Evolutionary conservation across 1,140 invertebrate genomes (phyloP).

Genomic region (Ceratoteleas bidentatus): DNA sequence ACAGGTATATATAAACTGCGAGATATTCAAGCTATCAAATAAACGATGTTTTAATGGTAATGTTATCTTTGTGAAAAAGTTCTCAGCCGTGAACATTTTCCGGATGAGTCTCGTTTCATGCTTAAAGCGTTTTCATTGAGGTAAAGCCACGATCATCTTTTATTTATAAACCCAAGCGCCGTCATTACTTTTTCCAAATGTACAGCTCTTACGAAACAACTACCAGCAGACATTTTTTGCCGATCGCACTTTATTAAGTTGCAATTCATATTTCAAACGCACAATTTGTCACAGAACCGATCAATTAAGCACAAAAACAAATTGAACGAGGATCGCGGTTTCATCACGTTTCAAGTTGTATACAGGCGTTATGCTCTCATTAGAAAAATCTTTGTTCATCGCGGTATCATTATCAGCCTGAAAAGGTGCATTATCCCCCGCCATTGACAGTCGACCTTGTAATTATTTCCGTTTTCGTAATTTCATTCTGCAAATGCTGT

Average conservation of each 20-base stretch:
- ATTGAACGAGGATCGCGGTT: neutral
- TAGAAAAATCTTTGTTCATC: too few relatives aligned
- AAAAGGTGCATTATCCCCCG: too few relatives aligned
- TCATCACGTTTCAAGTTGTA: too few relatives aligned
- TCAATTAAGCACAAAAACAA: constrained; percentile 5
- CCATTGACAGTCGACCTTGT: too few relatives aligned
- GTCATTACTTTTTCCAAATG: constrained; percentile 49
- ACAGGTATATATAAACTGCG: constrained; percentile 17
- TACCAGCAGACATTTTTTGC: constrained; percentile 14
- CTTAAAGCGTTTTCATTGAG: constrained; percentile 52
- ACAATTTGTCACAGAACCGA: constrained; percentile 18
- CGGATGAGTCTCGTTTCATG: constrained; percentile 47
- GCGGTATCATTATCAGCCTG: too few relatives aligned
- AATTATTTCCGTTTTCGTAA: too few relatives aligned
- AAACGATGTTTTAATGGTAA: constrained; percentile 56
- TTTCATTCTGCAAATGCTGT: too few relatives aligned
- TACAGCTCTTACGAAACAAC: constrained; percentile 31
- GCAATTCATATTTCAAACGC: constrained; percentile 10
- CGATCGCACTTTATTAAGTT: constrained; percentile 27
- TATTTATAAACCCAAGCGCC: constrained; percentile 50
- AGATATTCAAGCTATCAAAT: constrained; percentile 49
- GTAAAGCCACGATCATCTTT: constrained; percentile 57
- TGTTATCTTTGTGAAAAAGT: constrained; percentile 58
- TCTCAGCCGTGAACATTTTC: constrained; percentile 56
- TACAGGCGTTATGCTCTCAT: too few relatives aligned